Conservation (phyloP, 2,113 vertebrate genomes). For the Elgaria multicarinata region DNA sequence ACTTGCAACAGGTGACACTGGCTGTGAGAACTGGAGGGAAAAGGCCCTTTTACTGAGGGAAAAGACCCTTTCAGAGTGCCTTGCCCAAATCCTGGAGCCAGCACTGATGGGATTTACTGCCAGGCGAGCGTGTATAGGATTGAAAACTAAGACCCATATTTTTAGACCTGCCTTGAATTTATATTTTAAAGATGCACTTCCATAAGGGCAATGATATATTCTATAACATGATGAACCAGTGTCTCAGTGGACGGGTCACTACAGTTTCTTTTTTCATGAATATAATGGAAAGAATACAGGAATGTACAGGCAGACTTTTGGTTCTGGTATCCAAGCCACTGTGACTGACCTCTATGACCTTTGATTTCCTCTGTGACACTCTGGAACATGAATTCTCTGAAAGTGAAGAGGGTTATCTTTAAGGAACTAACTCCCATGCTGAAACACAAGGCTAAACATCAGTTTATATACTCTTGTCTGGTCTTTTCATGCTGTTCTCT, state of each 20-base stretch:
- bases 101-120: too few species aligned
- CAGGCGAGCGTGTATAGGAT: too few species aligned
- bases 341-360: constrained; percentile 71
- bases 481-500: neutral
- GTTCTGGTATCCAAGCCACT: constrained; percentile 56
- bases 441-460: neutral
- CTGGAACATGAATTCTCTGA: constrained; percentile 22
- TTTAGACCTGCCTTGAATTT: too few species aligned
- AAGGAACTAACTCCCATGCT: neutral
- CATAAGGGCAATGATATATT: constrained; percentile 18
- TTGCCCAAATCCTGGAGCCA: too few species aligned
- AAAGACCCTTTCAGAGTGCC: too few species aligned
- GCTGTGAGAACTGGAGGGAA: too few species aligned
- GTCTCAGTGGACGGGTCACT: constrained; percentile 59
- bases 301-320: constrained; percentile 49
- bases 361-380: constrained; percentile 35
- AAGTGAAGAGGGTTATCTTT: constrained; percentile 22
- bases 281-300: constrained; percentile 75
- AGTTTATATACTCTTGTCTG: neutral
- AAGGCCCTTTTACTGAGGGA: too few species aligned
- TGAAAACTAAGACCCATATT: too few species aligned
- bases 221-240: constrained; percentile 21
- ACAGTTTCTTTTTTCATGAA: constrained; percentile 70
- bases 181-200: neutral
- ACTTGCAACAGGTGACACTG: too few species aligned